Base-by-base conservation (phyloP, 2,888 invertebrate genomes). In the Heliconius hortense region DNA sequence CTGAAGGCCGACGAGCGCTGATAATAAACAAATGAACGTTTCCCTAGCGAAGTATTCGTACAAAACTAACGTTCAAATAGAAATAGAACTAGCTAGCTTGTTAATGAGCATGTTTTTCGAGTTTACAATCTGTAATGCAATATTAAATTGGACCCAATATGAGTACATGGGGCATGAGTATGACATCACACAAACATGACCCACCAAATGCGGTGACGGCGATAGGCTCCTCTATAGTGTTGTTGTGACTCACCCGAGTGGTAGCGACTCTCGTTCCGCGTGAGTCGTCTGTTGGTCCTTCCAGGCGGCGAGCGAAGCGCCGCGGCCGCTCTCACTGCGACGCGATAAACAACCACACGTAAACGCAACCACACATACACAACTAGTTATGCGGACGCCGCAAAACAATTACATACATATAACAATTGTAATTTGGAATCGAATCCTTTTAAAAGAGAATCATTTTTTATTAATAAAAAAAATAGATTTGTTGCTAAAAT, bases 261-360 rank as follows among this genome's bases (percentile, higher is more conserved):
- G 94, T 98, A 98, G 87, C 98, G 96, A 94, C 97, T 98, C 95
- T 98, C 98, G 95, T 98, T 98, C 88, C 98, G 95, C 82, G 98
- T 98, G 84, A 98, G 96, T 84, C 98, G 95, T 81, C 98, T 95
- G 94, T 98, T 98, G 88, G 97, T 97, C 89, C 97, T 95, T 84
- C 97, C 96, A 89, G 95, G 90, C 83, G 95, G 89, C 92, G 95
- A 88, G 86, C 94, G 91, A 87, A 90, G 88, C 88, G 89, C 88
- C 87, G 91, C 89, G 81, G 88, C 92, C 87, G 93, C 90, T 87
- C 92, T 91, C 93, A 90, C 95, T 94, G 92, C 91, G 92, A 93
- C 92, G 91, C 93, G 90, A 92, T 89, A 94, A 94, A 94, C 89
- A 94, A 88, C 89, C 87, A 83, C 81, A 89, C 86, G 84, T 86